A percentile compares a stretch with the other conserved stretches of the same genome.
phyloP scores from a whole-genome alignment of 2,888 invertebrate species.

The Abrostola triplasia region DNA sequence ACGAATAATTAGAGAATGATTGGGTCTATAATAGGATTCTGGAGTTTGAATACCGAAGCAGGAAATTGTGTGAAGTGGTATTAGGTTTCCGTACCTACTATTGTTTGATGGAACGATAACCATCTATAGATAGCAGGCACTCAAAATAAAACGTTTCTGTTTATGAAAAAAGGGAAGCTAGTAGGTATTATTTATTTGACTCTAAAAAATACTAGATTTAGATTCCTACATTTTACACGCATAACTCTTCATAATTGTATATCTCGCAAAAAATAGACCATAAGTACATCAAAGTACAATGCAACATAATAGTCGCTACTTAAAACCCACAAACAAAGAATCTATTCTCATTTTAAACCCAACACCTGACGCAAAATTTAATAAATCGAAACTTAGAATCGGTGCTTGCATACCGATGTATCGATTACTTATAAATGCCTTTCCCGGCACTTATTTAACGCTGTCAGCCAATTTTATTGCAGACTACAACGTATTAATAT shows the following conservation, averaged over 20 bases:
- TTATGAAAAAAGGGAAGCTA: too few relatives aligned
- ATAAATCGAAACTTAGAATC: conserved; percentile 74
- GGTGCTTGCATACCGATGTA: conserved; percentile 79
- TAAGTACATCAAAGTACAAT: conserved; percentile 13
- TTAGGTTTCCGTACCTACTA: conserved; percentile 20
- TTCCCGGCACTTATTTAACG: conserved; percentile 82
- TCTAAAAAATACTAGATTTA: too few relatives aligned
- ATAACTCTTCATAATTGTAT: too few relatives aligned
- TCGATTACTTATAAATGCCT: conserved; percentile 86
- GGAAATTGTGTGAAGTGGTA: conserved; percentile 36
- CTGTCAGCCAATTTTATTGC: conserved; percentile 79
- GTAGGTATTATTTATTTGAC: too few relatives aligned
- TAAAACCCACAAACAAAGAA: conserved; percentile 41
- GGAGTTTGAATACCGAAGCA: conserved; percentile 22
- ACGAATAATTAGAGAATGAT: conserved; percentile 22
- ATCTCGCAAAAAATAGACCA: too few relatives aligned
- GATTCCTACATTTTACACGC: too few relatives aligned
- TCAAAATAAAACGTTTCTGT: too few relatives aligned
- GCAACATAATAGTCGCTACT: conserved; percentile 22
- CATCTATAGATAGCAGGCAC: too few relatives aligned
- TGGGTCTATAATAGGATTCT: conserved; percentile 23
- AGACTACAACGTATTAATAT: conserved; percentile 71
- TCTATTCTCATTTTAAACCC: conserved; percentile 55
- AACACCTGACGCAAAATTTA: conserved; percentile 63
- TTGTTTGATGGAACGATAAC: conserved; percentile 9